These are phyloP conservation scores for Rutpela maculata DNA, from an alignment of 2,888 invertebrate genomes.

Conservation along the genomic window DNA sequence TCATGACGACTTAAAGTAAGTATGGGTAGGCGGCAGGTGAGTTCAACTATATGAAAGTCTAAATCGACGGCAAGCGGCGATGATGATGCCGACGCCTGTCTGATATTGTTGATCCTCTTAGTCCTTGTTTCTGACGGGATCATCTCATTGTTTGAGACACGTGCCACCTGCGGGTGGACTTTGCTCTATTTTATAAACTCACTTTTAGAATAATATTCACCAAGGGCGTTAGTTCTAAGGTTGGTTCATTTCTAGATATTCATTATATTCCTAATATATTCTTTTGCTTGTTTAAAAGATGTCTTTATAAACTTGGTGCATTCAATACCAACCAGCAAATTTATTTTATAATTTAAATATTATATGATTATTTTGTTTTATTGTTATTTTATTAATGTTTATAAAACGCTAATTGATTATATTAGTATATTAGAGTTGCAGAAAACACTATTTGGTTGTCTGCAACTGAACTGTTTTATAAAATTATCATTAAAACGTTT, in stretches of 20 bases:
- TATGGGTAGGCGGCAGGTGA: constrained; percentile 54
- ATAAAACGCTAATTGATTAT: too few relatives aligned
- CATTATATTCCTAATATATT: too few relatives aligned
- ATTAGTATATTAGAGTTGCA: too few relatives aligned
- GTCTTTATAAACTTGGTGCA: too few relatives aligned
- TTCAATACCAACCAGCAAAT: too few relatives aligned
- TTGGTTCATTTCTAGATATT: background rate
- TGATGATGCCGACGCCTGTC: constrained; percentile 47
- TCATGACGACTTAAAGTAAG: constrained; percentile 55
- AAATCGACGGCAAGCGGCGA: constrained; percentile 45
- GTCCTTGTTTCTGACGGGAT: constrained; percentile 61
- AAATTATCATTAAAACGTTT: too few relatives aligned
- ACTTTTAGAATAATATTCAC: constrained; percentile 23
- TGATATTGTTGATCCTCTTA: constrained; percentile 61
- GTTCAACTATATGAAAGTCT: constrained; percentile 48
- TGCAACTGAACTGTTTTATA: too few relatives aligned
- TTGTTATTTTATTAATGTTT: too few relatives aligned
- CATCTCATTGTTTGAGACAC: constrained; percentile 65
- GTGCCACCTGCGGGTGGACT: constrained; percentile 65
- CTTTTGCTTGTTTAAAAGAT: too few relatives aligned
- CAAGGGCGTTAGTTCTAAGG: constrained; percentile 18
- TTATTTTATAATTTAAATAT: too few relatives aligned
- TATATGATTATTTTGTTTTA: too few relatives aligned
- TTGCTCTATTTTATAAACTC: constrained; percentile 12
- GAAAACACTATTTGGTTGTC: too few relatives aligned